These are phyloP conservation scores for Holacanthus passer DNA, from an alignment of 2,113 vertebrate species.

Conservation along the genomic window DNA sequence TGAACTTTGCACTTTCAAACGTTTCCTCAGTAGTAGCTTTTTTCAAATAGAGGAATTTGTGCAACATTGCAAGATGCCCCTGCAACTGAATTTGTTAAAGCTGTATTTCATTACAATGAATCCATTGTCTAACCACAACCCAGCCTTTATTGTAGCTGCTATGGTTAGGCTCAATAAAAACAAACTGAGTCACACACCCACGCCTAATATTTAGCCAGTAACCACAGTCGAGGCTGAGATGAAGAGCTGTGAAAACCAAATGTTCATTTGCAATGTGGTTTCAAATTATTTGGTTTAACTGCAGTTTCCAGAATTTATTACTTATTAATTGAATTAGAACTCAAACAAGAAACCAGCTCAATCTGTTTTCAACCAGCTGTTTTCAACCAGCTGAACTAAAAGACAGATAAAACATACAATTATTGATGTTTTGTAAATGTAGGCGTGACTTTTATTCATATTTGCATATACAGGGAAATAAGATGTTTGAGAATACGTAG, in stretches of 20 bases:
- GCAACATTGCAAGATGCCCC: background rate
- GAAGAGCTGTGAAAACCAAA: background rate
- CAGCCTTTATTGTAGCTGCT: background rate
- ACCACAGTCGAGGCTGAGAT: conserved; percentile 11
- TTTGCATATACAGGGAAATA: too few relatives aligned
- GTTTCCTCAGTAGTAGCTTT: background rate
- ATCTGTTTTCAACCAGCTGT: too few relatives aligned
- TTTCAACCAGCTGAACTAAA: too few relatives aligned
- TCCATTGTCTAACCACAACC: background rate
- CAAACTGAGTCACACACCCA: conserved; percentile 29
- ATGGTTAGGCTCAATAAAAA: background rate
- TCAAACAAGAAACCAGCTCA: too few relatives aligned
- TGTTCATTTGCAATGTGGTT: background rate
- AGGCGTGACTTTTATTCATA: too few relatives aligned
- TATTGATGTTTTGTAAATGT: too few relatives aligned
- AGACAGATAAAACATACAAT: too few relatives aligned
- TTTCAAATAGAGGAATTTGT: background rate
- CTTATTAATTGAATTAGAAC: background rate
- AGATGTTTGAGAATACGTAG: too few relatives aligned
- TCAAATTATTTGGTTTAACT: background rate
- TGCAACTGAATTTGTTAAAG: background rate
- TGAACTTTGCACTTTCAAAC: background rate
- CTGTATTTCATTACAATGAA: background rate
- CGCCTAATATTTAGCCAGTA: conserved; percentile 12
- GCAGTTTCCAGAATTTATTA: background rate